Conservation (phyloP, 2,113 vertebrate genomes). For the Colinus virginianus region DNA sequence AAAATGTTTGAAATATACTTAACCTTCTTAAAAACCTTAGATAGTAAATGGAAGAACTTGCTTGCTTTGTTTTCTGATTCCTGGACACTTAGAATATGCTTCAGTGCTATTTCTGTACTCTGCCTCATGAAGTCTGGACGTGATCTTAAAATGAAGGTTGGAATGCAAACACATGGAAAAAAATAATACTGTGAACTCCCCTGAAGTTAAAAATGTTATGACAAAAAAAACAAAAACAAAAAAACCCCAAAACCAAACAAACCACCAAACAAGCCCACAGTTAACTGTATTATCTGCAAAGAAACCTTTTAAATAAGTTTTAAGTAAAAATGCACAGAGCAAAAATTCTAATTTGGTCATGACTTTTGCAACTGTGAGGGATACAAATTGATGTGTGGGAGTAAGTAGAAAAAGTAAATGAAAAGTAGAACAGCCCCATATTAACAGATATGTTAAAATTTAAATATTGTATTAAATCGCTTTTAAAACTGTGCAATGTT, state of each 20-base stretch:
- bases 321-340: neutral
- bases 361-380: neutral
- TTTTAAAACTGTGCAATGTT: neutral
- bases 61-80: neutral
- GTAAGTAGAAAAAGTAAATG: too few species aligned
- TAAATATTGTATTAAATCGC: neutral
- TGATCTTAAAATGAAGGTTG: neutral
- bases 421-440: neutral
- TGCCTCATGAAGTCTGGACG: neutral
- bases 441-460: neutral
- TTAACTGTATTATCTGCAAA: neutral
- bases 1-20: neutral
- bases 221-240: neutral
- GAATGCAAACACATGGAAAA: neutral
- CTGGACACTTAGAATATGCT: neutral
- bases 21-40: neutral
- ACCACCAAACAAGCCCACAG: too few species aligned
- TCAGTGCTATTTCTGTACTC: neutral
- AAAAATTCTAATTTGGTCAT: neutral
- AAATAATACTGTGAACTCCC: neutral
- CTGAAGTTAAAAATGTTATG: neutral
- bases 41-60: neutral
- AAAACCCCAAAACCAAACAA: too few species aligned
- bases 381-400: conserved; percentile 31
- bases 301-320: neutral